Evolutionary conservation across 2,888 invertebrate genomes (phyloP), one percentile per base, ranked within the genome.

Genomic region (Scaptomyza parva): DNA sequence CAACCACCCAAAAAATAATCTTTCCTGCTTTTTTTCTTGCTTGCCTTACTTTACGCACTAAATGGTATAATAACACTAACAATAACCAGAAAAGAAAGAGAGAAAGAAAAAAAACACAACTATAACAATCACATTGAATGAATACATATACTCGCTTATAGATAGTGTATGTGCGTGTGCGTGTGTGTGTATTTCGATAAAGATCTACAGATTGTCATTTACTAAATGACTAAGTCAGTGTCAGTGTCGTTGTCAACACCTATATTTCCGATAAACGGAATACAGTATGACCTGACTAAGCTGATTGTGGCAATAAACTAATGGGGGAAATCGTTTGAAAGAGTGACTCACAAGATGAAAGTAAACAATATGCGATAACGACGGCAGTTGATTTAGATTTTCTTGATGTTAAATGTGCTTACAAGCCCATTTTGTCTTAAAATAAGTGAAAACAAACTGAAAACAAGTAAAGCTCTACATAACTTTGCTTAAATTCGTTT

Each of bases 51-150:
- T 18, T 48, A 35, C 33, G 9, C 18, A 5, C 26, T 48, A 20
- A 50, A 18, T 48, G 22, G 20, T 43, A 24, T 39, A 43, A 59
- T 58, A 58, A 47, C 35, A n/a, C 33, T 33, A 43, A 43, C 41
- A 24, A 37, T 45, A 54, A 45, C 17, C 22, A 45, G n/a, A 18
- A 9, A 30, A 7, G 33, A 6, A 41, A 33, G 12, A 45, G n/a
- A 18, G 6, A 30, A 7, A 47, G 3, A 41, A 33, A 14, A 17
- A 4, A 24, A 24, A 4, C 4, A 24, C 22, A 11, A 28, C 8
- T 4, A 22, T 12, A 20, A 22, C 17, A 24, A 24, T 14, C 20
- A 12, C 48, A 33, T 24, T 22, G 5, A 22, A 48, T 37, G 1
- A 1, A 12, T 11, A 14, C 2, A 30, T n/a, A 30, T 30, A 9